A percentile compares a stretch with the other conserved stretches of the same genome.
These are phyloP conservation scores for Pocillopora meandrina DNA, from an alignment of 92 coral and sea anemone species.

Conservation along the genomic window DNA sequence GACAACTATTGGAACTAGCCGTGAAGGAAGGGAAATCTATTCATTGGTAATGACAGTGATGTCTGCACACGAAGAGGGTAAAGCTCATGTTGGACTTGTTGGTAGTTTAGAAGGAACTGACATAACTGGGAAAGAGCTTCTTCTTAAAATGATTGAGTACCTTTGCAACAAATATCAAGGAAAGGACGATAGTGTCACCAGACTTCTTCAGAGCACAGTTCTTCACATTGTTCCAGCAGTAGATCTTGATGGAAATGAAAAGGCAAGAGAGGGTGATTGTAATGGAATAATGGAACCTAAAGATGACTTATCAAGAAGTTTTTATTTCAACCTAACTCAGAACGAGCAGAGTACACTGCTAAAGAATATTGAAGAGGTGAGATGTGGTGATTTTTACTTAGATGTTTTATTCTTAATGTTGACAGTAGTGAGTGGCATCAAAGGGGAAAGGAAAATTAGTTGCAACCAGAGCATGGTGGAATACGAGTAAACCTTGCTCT, in stretches of 20 bases:
- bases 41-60: constrained; percentile 70
- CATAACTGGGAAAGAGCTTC: constrained; percentile 79
- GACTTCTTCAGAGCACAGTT: constrained; percentile 67
- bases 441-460: too few species aligned
- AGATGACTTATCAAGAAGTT: constrained; percentile 78
- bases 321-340: constrained; percentile 63
- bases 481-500: too few species aligned
- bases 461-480: too few species aligned
- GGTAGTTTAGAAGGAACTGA: constrained; percentile 90
- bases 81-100: constrained; percentile 81
- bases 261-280: constrained; percentile 71
- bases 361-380: constrained; percentile 66
- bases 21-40: constrained; percentile 66
- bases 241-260: constrained; percentile 90
- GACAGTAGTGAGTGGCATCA: too few species aligned
- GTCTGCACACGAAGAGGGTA: constrained; percentile 49
- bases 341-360: constrained; percentile 56
- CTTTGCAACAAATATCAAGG: constrained; percentile 71
- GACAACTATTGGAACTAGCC: constrained; percentile 70
- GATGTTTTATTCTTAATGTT: not conserved
- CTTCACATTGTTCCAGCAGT: constrained; percentile 86
- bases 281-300: constrained; percentile 52
- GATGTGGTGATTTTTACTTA: not conserved
- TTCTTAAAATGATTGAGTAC: constrained; percentile 74
- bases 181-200: constrained; percentile 60